Base-by-base conservation (phyloP, 2,797 vertebrate genomes). In the Chloroceryle inda region DNA sequence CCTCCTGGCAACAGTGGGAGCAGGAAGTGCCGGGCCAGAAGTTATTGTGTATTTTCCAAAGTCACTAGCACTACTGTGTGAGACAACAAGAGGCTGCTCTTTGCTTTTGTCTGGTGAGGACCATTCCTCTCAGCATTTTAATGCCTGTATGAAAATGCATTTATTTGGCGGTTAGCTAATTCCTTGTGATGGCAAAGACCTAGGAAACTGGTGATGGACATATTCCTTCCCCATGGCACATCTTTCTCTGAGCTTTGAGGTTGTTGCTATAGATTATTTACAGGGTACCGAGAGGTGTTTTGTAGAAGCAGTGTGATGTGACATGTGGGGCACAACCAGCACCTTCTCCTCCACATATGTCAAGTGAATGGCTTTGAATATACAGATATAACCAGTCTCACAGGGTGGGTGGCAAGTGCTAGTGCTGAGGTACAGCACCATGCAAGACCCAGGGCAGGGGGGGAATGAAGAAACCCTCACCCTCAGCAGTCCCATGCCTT, bases 281-380 rank as follows among this genome's bases (percentile, higher is more conserved):
- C 22, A 19, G 47, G 27, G 5, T 67, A 33, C 17, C 1, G 5
- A 72, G 49, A 33, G 4, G 20, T 37, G 44, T 73, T 89, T 26
- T 53, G 44, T 35, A 49, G 75, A 53, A 89, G 26, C 29, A 42
- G 33, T 27, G 21, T 42, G 42, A 55, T 13, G 26, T 20, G 73
- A 18, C 16, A 49, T 7, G 13, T 5, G 6, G 35, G 24, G 3
- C n/a, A 33, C 0, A 11, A 81, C 38, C 5, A 33, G 12, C 0
- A 2, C 49, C 49, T 77, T 68, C 11, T 72, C 62, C 23, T 81
- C 26, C 14, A 19, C 5, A 6, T 11, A 13, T 44, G 35, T 33
- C 69, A 61, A 42, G 29, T 1, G 3, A 61, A 47, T 16, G 9
- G 49, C 31, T 89, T 82, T 49, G 66, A 63, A 38, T 68, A 53